Conservation (phyloP, 2,797 vertebrate genomes). For the Poeciliopsis turneri region DNA sequence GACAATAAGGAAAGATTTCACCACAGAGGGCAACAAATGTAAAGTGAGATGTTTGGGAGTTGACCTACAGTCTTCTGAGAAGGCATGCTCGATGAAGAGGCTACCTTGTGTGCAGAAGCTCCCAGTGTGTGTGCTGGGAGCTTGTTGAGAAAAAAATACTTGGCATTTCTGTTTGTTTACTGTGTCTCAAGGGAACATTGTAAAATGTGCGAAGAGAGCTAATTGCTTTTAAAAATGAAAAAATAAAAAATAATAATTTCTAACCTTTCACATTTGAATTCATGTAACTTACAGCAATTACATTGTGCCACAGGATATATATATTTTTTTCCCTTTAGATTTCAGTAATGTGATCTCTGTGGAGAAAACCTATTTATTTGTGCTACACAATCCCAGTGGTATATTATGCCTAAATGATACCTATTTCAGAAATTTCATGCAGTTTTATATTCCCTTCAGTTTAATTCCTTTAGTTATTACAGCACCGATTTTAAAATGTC, state of each 20-base stretch:
- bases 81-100: constrained; percentile 29
- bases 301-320: constrained; percentile 68
- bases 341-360: constrained; percentile 40
- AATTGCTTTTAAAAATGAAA: constrained; percentile 63
- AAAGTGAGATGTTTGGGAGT: constrained; percentile 44
- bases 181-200: constrained; percentile 61
- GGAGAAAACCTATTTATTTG: constrained; percentile 31
- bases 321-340: constrained; percentile 58
- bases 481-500: neutral
- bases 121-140: constrained; percentile 57
- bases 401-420: constrained; percentile 11
- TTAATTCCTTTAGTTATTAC: neutral
- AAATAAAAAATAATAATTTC: constrained; percentile 30
- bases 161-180: constrained; percentile 74
- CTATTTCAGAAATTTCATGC: neutral
- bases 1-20: constrained; percentile 55
- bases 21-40: constrained; percentile 62
- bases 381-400: neutral
- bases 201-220: constrained; percentile 74
- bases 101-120: constrained; percentile 27
- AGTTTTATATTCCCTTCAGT: neutral
- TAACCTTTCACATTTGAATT: constrained; percentile 79
- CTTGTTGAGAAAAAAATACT: constrained; percentile 40
- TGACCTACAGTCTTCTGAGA: constrained; percentile 50
- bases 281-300: constrained; percentile 75